Percentiles rank a stretch among this genome's conserved stretches.
phyloP scores from a whole-genome alignment of 2,888 invertebrate genomes.

The Merodon equestris region DNA sequence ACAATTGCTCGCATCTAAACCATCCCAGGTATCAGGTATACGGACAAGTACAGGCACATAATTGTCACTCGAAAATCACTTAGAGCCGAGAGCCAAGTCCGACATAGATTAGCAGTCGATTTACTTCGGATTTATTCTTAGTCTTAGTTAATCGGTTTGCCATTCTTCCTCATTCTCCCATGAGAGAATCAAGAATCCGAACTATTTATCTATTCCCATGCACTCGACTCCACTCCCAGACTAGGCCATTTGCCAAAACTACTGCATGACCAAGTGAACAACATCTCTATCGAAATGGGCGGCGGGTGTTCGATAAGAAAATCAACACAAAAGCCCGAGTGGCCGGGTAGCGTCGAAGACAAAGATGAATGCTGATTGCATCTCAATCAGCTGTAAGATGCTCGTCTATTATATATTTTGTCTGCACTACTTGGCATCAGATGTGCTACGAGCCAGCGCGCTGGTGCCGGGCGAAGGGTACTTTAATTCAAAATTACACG shows the following conservation, averaged over 20 bases:
- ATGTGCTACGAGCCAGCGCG: background rate
- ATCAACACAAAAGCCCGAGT: slow-evolving; percentile 33
- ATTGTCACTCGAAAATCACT: slow-evolving; percentile 60
- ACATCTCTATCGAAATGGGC: slow-evolving; percentile 18
- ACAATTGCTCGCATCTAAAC: background rate
- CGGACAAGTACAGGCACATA: slow-evolving; percentile 46
- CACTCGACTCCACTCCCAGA: background rate
- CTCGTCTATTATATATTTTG: background rate
- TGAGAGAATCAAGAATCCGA: slow-evolving; percentile 19
- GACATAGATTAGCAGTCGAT: slow-evolving; percentile 58
- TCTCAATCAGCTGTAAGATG: slow-evolving; percentile 45
- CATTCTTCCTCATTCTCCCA: slow-evolving; percentile 43
- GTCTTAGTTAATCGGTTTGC: slow-evolving; percentile 45
- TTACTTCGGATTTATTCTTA: slow-evolving; percentile 61
- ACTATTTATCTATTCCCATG: background rate
- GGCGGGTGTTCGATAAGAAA: slow-evolving; percentile 37
- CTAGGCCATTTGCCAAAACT: slow-evolving; percentile 39
- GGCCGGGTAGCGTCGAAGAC: slow-evolving; percentile 39
- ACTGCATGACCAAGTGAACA: slow-evolving; percentile 51
- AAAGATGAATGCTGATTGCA: slow-evolving; percentile 62
- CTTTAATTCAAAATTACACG: slow-evolving; percentile 60
- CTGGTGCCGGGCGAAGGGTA: slow-evolving; percentile 6
- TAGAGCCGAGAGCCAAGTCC: slow-evolving; percentile 41
- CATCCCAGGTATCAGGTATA: slow-evolving; percentile 45
- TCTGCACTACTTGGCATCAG: slow-evolving; percentile 31